These are phyloP conservation scores for Actinostola sp. DNA, from an alignment of 92 coral and sea anemone genomes.

Conservation along the genomic window DNA sequence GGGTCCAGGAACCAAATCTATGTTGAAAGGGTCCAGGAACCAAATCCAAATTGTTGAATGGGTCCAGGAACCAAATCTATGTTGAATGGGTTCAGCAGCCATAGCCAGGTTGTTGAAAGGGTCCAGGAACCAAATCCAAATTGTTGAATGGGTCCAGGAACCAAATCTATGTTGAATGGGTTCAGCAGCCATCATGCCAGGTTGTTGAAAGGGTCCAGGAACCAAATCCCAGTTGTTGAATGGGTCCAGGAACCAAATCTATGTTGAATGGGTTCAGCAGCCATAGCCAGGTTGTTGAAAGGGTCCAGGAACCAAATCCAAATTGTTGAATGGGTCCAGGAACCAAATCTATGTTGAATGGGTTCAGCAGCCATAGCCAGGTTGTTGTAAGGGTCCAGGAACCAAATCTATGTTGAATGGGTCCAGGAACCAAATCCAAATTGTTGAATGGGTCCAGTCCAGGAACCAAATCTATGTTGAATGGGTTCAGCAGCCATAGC, in stretches of 20 bases:
- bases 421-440: too few species aligned
- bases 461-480: too few species aligned
- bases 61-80: too few species aligned
- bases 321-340: background rate
- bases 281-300: background rate
- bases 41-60: too few species aligned
- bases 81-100: too few species aligned
- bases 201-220: background rate
- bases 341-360: background rate
- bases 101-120: too few species aligned
- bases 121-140: conserved; percentile 9
- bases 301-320: background rate
- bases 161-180: background rate
- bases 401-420: background rate
- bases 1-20: too few species aligned
- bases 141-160: conserved; percentile 4
- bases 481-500: too few species aligned
- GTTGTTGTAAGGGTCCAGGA: background rate
- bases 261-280: background rate
- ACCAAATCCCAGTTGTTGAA: conserved; percentile 1
- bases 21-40: too few species aligned
- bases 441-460: too few species aligned
- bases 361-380: too few species aligned
- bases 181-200: background rate
- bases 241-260: background rate